phyloP scores from a whole-genome alignment of 2,113 vertebrate species.

The Accipiter cooperii region DNA sequence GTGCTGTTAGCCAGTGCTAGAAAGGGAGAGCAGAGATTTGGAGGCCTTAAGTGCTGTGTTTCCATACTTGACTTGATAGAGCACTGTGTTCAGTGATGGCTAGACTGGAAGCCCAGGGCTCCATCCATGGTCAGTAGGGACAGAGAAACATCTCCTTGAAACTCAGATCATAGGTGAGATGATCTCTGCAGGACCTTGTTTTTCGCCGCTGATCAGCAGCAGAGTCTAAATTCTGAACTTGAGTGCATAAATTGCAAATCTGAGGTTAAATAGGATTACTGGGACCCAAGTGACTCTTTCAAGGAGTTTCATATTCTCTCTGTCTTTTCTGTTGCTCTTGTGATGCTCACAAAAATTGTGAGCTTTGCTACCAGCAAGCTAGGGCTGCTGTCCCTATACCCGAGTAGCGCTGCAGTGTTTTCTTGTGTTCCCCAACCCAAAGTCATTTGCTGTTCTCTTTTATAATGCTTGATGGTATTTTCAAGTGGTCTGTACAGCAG shows the following conservation, averaged over 20 bases:
- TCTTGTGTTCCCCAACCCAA: background rate
- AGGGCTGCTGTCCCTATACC: background rate
- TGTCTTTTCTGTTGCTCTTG: background rate
- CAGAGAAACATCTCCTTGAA: background rate
- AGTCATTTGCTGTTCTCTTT: background rate
- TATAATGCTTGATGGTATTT: background rate
- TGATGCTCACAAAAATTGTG: background rate
- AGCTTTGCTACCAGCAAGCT: background rate
- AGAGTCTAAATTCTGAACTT: background rate
- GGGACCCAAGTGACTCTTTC: background rate
- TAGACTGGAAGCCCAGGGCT: background rate
- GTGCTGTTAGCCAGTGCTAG: background rate
- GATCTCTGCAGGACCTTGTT: background rate
- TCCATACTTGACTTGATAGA: background rate
- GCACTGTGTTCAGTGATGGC: background rate
- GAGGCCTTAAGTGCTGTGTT: background rate
- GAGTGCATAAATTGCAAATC: background rate
- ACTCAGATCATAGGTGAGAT: accelerated
- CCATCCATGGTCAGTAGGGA: background rate
- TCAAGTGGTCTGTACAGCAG: background rate
- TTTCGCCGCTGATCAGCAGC: background rate
- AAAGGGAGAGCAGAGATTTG: background rate
- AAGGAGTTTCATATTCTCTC: background rate
- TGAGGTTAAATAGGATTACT: background rate
- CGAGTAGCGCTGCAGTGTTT: background rate